Percentiles rank a stretch among this genome's conserved stretches.
Evolutionary conservation across 2,888 invertebrate species (phyloP).

Genomic region (Andricus curvator): DNA sequence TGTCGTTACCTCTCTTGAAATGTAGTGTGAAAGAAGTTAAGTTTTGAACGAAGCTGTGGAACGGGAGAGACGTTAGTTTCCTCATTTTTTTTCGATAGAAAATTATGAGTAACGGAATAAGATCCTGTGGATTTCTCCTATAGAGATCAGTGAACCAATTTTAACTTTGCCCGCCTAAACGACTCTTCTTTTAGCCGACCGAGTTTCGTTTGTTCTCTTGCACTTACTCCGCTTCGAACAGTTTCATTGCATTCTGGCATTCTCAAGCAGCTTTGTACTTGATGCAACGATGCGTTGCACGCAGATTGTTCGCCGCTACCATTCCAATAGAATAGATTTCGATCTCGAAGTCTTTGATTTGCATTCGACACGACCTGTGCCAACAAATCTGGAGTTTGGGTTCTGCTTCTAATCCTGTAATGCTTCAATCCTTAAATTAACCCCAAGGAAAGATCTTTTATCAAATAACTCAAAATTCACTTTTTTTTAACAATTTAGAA

Average conservation of each 20-base stretch:
- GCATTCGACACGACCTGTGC: slow-evolving; percentile 14
- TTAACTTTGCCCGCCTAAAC: slow-evolving; percentile 55
- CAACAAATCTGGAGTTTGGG: slow-evolving; percentile 11
- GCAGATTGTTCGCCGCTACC: slow-evolving; percentile 17
- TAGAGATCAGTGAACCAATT: slow-evolving; percentile 53
- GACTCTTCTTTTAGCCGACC: slow-evolving; percentile 62
- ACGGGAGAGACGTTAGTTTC: slow-evolving; percentile 19
- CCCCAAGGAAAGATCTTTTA: neutral
- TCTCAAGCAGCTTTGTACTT: neutral
- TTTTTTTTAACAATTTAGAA: too few species aligned
- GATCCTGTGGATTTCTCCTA: slow-evolving; percentile 18
- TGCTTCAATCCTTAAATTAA: neutral
- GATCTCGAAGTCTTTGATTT: slow-evolving; percentile 23
- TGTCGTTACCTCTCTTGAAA: slow-evolving; percentile 41
- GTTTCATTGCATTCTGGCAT: slow-evolving; percentile 58
- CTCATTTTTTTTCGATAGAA: neutral
- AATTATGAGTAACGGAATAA: neutral
- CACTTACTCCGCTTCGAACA: slow-evolving; percentile 52
- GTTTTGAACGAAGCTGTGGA: neutral
- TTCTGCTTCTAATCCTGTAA: neutral
- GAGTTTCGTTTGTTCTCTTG: slow-evolving; percentile 64
- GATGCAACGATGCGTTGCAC: slow-evolving; percentile 35
- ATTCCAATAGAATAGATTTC: slow-evolving; percentile 34
- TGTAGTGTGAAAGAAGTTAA: slow-evolving; percentile 28
- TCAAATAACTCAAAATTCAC: too few species aligned